Evolutionary conservation across 2,888 invertebrate species (phyloP), one percentile per base, ranked within the genome.

Genomic region (Drosophila lacicola): DNA sequence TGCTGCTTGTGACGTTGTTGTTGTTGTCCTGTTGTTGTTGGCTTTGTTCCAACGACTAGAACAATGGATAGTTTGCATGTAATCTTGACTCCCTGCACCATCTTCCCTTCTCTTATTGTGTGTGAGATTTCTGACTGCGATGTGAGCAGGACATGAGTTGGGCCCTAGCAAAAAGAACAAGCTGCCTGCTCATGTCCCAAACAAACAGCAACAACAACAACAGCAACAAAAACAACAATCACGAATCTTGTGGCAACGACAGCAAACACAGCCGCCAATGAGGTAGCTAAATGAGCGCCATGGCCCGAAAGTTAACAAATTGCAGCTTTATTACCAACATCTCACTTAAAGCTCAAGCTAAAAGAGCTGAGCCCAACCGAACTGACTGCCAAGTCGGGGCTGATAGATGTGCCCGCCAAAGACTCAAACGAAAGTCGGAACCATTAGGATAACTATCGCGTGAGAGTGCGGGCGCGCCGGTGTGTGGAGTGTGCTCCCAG

Each of bases 371-470:
- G n/a, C 47, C 21, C n/a, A 49, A 9, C 54, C 11, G 17, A 65
- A 34, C 67, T 51, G 9, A 37, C 45, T 29, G 29, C 63, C 57
- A 34, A 39, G 36, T 45, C 42, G 14, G 42, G 8, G 25, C 89
- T 89, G 89, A 89, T 89, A 89, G 84, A 88, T 84, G 84, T 80
- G 85, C 84, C 84, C 85, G 77, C 80, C 80, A 74, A 70, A 68
- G 62, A 62, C 71, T 75, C 82, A 78, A 84, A 84, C 83, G 89
- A 84, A 89, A 89, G 89, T 87, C 89, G 56, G 53, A 74, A n/a
- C 85, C 79, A 86, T 87, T 90, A 87, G 90, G 87, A 87, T 87
- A 90, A 89, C 89, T 89, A 87, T 87, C 90, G 87, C 87, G 80
- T 83, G 84, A 87, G 89, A 87, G 88, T 71, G 57, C 55, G 34